Conservation (phyloP, 1,140 invertebrate species). For the Goniozus legneri region DNA sequence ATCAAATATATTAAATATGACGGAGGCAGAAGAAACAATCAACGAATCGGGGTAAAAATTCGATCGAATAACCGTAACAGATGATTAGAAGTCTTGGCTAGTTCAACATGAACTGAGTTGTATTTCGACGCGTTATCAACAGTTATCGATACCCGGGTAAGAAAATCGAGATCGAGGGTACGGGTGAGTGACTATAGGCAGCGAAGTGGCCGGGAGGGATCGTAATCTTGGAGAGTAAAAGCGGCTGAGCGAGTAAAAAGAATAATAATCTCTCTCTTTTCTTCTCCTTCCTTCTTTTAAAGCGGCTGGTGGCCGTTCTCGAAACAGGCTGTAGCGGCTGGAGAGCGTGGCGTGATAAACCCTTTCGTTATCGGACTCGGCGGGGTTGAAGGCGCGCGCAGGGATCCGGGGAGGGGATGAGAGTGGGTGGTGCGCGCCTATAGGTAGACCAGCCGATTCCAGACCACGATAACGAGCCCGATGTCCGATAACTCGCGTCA, state of each 20-base stretch:
- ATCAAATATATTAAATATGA: constrained; percentile 39
- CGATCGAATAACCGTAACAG: no score
- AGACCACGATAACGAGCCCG: constrained; percentile 41
- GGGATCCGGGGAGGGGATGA: constrained; percentile 8
- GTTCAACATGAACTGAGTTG: no score
- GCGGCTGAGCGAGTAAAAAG: constrained; percentile 29
- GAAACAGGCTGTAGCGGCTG: not conserved
- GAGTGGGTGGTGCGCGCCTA: constrained; percentile 14
- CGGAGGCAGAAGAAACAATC: no score
- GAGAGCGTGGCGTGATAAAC: constrained; percentile 49
- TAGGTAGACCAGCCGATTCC: constrained; percentile 35
- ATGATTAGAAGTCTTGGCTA: no score
- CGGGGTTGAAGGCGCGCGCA: constrained; percentile 26
- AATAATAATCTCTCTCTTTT: constrained; percentile 50
- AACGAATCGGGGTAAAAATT: no score
- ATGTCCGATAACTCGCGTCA: constrained; percentile 51
- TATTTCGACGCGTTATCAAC: no score
- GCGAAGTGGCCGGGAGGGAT: constrained; percentile 44
- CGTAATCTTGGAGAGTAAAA: constrained; percentile 38
- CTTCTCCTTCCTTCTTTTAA: constrained; percentile 27
- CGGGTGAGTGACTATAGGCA: constrained; percentile 22
- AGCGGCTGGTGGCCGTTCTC: constrained; percentile 13
- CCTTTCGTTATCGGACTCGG: constrained; percentile 48
- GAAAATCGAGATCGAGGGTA: no score
- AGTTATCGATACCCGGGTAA: no score